Evolutionary conservation across 2,888 invertebrate species (phyloP).

Genomic region (Trissolcus japonicus): DNA sequence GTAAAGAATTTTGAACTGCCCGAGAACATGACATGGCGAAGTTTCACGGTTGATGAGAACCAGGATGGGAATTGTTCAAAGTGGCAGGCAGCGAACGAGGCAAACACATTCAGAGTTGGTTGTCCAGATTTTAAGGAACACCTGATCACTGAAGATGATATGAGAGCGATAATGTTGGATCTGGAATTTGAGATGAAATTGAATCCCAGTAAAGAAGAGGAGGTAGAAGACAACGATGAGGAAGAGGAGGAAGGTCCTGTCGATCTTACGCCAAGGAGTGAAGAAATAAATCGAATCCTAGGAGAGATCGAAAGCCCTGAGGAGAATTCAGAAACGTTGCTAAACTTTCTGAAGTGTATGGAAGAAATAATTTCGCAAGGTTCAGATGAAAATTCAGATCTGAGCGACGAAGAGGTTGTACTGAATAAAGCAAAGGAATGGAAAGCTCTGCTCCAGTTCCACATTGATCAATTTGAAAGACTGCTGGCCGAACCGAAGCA

Average conservation of each 20-base stretch:
- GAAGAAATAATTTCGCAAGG: neutral
- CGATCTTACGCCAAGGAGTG: neutral
- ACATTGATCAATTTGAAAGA: conserved; percentile 63
- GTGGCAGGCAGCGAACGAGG: conserved; percentile 63
- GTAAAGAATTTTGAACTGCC: neutral
- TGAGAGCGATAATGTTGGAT: conserved; percentile 55
- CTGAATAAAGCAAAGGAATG: conserved; percentile 61
- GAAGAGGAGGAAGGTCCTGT: neutral
- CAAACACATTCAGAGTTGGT: conserved; percentile 60
- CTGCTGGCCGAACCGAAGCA: conserved; percentile 40
- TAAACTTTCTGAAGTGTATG: conserved; percentile 19
- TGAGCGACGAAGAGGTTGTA: conserved; percentile 40
- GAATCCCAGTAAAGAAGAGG: neutral
- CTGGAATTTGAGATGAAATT: conserved; percentile 49
- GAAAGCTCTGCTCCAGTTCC: conserved; percentile 66
- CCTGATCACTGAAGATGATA: conserved; percentile 32
- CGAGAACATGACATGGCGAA: neutral
- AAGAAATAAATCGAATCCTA: neutral
- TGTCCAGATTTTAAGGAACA: conserved; percentile 54
- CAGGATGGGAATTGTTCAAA: conserved; percentile 48
- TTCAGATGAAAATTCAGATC: conserved; percentile 1
- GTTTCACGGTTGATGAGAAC: neutral
- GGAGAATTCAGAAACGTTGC: conserved; percentile 1
- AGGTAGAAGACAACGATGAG: neutral
- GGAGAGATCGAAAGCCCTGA: neutral